Base-by-base conservation (phyloP, 2,797 vertebrate species). In the Cossypha dichroa region DNA sequence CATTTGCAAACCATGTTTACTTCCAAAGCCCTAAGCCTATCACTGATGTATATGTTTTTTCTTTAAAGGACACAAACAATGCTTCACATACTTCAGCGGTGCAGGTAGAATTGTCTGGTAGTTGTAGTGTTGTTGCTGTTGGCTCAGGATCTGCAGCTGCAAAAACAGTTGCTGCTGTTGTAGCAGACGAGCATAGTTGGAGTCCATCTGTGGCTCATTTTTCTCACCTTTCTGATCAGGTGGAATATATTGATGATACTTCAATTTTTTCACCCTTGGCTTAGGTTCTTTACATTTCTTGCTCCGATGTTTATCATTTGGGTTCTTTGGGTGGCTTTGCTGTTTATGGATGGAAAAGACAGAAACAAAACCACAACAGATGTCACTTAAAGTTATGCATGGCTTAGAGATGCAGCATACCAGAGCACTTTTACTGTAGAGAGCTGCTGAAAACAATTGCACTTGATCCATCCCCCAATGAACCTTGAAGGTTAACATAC, bases 201-300 rank as follows among this genome's bases (percentile, higher is more conserved):
- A 99, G 97, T 99, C 99, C 99, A 99, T 99, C 46, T 98, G 98
- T 6, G 98, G 97, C 85, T 99, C 98, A 15, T 93, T 98, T 97
- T 98, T 98, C 97, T 99, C 99, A 73, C 98, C 98, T 92, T 99
- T 99, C 98, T 99, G 99, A 97, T 99, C 99, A 1, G 99, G 99
- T 11, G 99, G 99, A 79, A 99, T 99, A 97, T 99, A 99, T 93
- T 99, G 99, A 95, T 99, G 99, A 96, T 99, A 99, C 97, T 99
- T 99, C 36, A 99, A 70, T 97, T 99, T 99, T 98, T 98, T 99
- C 68, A 99, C 98, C 79, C 99, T 98, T 6, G 99, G 99, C 92
- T 99, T 99, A 58, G 98, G 98, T 79, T 99, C 99, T 98, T 99
- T 99, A 98, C 97, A 98, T 97, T 99, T 99, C 97, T 99, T 99